phyloP scores from a whole-genome alignment of 2,113 vertebrate species.

The Macquaria ambigua region DNA sequence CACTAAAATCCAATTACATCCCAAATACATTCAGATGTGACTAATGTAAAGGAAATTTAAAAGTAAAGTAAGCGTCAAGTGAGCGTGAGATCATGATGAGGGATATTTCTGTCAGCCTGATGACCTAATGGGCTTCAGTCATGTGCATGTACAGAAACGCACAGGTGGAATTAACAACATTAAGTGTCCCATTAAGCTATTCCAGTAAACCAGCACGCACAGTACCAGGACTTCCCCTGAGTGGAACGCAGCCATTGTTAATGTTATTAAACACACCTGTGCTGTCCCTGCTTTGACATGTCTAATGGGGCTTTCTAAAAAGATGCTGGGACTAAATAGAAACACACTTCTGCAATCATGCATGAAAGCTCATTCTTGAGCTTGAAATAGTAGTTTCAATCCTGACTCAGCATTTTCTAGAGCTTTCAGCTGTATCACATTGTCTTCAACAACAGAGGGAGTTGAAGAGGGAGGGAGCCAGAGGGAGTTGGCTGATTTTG shows the following conservation, averaged over 20 bases:
- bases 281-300: not conserved
- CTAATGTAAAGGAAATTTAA: not conserved
- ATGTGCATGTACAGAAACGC: not conserved
- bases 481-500: not conserved
- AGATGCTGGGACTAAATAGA: not conserved
- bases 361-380: too few relatives aligned
- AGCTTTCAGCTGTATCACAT: too few relatives aligned
- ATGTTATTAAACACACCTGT: slow-evolving; percentile 4
- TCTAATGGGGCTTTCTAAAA: not conserved
- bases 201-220: not conserved
- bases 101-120: slow-evolving; percentile 10
- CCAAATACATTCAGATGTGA: slow-evolving; percentile 30
- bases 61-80: not conserved
- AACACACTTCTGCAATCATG: not conserved
- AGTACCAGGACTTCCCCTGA: not conserved
- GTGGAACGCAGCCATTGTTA: slow-evolving; percentile 2
- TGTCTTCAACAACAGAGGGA: not conserved
- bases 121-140: slow-evolving; percentile 35
- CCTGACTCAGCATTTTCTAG: too few relatives aligned
- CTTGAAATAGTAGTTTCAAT: not conserved
- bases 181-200: not conserved
- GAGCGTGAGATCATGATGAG: slow-evolving; percentile 4
- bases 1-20: not conserved
- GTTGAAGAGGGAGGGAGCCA: too few relatives aligned
- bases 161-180: not conserved